A percentile compares a stretch with the other conserved stretches of the same genome.
Conservation (phyloP, 2,113 vertebrate species). For the Serinus canaria region DNA sequence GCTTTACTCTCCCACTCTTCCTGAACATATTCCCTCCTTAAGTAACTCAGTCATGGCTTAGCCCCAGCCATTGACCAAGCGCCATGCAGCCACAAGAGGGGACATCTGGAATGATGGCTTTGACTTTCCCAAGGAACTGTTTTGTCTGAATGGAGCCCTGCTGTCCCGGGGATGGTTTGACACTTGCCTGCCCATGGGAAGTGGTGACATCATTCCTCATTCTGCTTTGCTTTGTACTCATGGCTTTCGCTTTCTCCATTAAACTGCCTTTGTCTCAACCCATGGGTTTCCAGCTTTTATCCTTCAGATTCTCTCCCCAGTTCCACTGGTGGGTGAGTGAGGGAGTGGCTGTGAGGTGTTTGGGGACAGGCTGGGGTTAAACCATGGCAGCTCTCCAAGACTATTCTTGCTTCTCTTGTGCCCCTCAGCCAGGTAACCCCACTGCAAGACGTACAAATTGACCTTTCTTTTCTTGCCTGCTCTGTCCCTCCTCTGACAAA, state of each 20-base stretch:
- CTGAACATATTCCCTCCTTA: background rate
- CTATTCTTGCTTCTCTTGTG: background rate
- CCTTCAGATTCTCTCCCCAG: background rate
- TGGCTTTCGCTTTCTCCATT: background rate
- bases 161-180: background rate
- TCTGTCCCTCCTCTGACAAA: background rate
- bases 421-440: background rate
- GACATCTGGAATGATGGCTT: background rate
- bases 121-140: background rate
- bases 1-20: background rate
- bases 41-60: background rate
- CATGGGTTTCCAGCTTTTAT: background rate
- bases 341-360: accelerated
- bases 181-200: background rate
- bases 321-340: accelerated
- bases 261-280: background rate
- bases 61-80: background rate
- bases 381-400: background rate
- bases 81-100: background rate
- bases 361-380: background rate
- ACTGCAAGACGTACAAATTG: background rate
- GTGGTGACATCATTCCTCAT: background rate
- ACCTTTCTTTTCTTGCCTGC: background rate
- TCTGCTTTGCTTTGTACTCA: background rate
- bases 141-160: background rate